Evolutionary conservation across 2,888 invertebrate genomes (phyloP).

Genomic region (Acleris cristana): DNA sequence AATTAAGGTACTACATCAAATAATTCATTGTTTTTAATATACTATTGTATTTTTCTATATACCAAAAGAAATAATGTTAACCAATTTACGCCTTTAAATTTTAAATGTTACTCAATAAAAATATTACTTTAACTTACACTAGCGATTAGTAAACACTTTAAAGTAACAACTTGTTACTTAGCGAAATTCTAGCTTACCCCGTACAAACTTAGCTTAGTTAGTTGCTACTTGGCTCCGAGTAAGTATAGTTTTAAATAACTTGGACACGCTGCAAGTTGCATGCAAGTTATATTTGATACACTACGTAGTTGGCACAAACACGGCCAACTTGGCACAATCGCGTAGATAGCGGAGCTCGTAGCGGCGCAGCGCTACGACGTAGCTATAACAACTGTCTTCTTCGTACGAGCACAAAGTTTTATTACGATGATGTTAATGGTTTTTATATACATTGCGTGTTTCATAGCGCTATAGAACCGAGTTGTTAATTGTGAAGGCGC

Average conservation of each 20-base stretch:
- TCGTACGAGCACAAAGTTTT: not conserved
- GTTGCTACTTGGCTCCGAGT: not conserved
- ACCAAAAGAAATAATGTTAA: too few species aligned
- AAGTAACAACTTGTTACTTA: not conserved
- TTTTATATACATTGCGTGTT: conserved; percentile 13
- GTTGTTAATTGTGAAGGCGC: conserved; percentile 17
- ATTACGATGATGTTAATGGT: too few species aligned
- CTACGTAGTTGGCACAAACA: conserved; percentile 14
- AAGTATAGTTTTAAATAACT: conserved; percentile 5
- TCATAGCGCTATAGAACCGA: conserved; percentile 1
- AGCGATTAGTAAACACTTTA: not conserved
- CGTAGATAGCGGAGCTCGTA: conserved; percentile 12
- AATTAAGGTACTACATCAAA: too few species aligned
- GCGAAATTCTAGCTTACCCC: not conserved
- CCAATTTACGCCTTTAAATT: too few species aligned
- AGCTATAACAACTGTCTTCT: not conserved
- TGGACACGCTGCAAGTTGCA: not conserved
- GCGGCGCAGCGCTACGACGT: conserved; percentile 14
- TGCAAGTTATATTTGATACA: conserved; percentile 10
- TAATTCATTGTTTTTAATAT: too few species aligned
- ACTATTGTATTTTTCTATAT: too few species aligned
- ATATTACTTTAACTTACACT: not conserved
- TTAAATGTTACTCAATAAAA: not conserved
- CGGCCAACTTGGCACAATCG: not conserved
- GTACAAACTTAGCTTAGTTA: not conserved